These are phyloP conservation scores for Anisognathus igniventris DNA, from an alignment of 2,797 vertebrate genomes.

Conservation along the genomic window DNA sequence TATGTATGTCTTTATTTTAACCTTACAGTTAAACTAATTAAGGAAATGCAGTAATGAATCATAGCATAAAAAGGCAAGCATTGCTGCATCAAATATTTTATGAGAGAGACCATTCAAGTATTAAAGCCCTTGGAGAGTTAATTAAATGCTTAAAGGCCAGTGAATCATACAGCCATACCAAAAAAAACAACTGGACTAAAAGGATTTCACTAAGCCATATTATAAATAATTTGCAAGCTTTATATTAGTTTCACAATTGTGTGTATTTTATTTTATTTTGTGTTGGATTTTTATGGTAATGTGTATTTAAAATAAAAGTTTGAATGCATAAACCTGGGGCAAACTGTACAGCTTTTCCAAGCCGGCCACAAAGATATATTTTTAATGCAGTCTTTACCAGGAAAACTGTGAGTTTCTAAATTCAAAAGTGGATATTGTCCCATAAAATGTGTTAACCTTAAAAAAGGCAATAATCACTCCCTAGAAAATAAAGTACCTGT, in stretches of 20 bases:
- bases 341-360: background rate
- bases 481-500: accelerated
- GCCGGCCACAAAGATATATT: background rate
- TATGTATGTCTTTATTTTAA: background rate
- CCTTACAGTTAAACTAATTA: background rate
- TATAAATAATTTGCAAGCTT: background rate
- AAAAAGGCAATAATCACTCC: background rate
- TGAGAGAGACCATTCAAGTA: background rate
- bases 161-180: background rate
- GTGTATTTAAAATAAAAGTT: background rate
- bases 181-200: background rate
- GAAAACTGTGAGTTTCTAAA: background rate
- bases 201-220: background rate
- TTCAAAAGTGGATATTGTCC: background rate
- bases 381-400: background rate
- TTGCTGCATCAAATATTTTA: background rate
- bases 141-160: background rate
- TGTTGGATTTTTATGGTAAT: background rate
- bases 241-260: background rate
- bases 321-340: background rate
- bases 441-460: background rate
- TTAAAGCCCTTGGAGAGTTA: background rate
- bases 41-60: background rate
- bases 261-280: background rate
- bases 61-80: background rate